Evolutionary conservation across 2,888 invertebrate genomes (phyloP).

Genomic region (Sarcophaga subvicina): DNA sequence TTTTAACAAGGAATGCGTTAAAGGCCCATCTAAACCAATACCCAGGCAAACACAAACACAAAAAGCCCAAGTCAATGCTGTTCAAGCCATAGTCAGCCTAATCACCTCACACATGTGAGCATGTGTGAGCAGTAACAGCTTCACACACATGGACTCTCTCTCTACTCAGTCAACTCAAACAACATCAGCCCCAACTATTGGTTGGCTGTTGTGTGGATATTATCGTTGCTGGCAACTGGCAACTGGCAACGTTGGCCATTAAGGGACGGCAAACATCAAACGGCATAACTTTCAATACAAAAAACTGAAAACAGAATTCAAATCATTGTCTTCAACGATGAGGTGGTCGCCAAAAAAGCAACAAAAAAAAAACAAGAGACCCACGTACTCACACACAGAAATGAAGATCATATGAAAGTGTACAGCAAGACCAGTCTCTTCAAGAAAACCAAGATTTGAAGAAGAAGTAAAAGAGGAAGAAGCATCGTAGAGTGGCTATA

Average conservation of each 20-base stretch:
- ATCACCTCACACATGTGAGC: conserved; percentile 73
- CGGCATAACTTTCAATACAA: conserved; percentile 62
- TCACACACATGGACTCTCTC: neutral
- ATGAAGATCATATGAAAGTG: neutral
- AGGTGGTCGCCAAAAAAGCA: conserved; percentile 69
- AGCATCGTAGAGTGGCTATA: conserved; percentile 46
- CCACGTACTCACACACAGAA: neutral
- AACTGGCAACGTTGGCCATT: conserved; percentile 58
- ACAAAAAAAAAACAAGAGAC: conserved; percentile 10
- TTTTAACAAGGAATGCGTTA: conserved; percentile 52
- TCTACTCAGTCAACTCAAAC: conserved; percentile 66
- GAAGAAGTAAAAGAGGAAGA: conserved; percentile 29
- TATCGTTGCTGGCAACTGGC: conserved; percentile 27
- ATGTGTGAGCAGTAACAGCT: conserved; percentile 18
- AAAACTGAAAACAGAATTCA: conserved; percentile 45
- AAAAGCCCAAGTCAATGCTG: too few relatives aligned
- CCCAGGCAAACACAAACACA: too few relatives aligned
- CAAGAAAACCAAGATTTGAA: conserved; percentile 17
- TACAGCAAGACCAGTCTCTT: conserved; percentile 6
- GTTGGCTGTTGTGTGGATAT: conserved; percentile 54
- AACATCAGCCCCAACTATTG: conserved; percentile 77
- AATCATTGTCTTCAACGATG: conserved; percentile 69
- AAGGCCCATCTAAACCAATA: conserved; percentile 3
- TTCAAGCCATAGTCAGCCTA: conserved; percentile 69
- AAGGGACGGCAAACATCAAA: conserved; percentile 72